Conservation (phyloP, 2,888 invertebrate species). For the Linyphia triangularis region DNA sequence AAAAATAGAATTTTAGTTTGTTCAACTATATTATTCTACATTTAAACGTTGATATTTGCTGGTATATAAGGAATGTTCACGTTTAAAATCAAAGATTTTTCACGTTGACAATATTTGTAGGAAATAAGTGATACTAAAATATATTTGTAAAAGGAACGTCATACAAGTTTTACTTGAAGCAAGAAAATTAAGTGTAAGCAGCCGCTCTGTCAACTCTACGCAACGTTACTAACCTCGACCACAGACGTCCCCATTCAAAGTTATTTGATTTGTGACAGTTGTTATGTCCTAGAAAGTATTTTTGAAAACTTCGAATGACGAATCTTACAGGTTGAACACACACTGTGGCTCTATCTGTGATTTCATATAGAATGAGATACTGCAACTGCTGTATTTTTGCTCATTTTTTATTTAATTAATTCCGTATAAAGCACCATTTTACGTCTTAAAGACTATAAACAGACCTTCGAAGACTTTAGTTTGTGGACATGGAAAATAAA, state of each 20-base stretch:
- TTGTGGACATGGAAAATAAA: slow-evolving; percentile 9
- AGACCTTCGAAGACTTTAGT: not conserved
- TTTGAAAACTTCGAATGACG: slow-evolving; percentile 3
- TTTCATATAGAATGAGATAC: not conserved
- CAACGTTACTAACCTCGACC: too few species aligned
- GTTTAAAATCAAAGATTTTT: too few species aligned
- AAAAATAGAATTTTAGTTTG: too few species aligned
- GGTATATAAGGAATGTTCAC: too few species aligned
- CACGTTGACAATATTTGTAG: too few species aligned
- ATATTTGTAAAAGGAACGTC: not conserved
- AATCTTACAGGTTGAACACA: slow-evolving; percentile 21
- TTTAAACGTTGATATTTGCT: too few species aligned
- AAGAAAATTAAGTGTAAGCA: not conserved
- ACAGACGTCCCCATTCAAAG: too few species aligned
- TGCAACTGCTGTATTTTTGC: not conserved
- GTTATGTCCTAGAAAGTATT: not conserved
- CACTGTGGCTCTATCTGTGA: not conserved
- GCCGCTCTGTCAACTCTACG: too few species aligned
- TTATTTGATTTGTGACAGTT: too few species aligned
- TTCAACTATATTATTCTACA: too few species aligned
- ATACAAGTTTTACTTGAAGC: not conserved
- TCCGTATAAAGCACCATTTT: slow-evolving; percentile 14
- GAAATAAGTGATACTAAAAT: too few species aligned
- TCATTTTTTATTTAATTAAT: slow-evolving; percentile 20
- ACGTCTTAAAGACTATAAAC: slow-evolving; percentile 41